phyloP scores from a whole-genome alignment of 2,797 vertebrate genomes.

The Eulemur mongoz region DNA sequence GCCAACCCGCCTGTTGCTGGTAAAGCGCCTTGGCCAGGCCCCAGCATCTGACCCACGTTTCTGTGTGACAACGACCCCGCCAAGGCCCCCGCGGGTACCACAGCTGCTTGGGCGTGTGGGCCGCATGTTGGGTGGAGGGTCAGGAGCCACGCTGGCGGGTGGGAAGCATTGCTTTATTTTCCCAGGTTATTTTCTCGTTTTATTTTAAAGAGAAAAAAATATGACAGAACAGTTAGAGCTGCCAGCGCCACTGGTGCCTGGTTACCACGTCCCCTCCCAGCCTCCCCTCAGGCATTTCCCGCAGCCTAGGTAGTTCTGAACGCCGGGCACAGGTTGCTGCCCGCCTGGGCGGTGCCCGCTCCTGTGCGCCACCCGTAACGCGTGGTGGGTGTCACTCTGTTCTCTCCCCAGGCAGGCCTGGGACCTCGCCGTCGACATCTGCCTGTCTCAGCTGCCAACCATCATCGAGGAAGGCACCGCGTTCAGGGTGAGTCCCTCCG shows the following conservation, averaged over 20 bases:
- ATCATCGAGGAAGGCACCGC: slow-evolving; percentile 98
- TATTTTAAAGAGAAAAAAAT: neutral
- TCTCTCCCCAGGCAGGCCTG: slow-evolving; percentile 93
- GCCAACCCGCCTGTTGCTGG: neutral
- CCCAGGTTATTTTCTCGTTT: neutral
- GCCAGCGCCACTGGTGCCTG: neutral
- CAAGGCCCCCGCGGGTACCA: neutral
- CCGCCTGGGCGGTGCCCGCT: too few relatives aligned
- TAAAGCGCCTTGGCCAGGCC: neutral
- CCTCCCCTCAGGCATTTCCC: neutral
- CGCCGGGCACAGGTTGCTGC: too few relatives aligned
- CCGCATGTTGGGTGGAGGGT: accelerated
- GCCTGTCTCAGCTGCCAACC: slow-evolving; percentile 97
- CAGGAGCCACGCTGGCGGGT: too few relatives aligned
- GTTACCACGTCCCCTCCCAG: neutral
- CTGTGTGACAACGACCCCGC: accelerated
- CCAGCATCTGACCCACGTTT: accelerated
- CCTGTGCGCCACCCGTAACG: accelerated
- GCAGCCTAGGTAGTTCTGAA: neutral
- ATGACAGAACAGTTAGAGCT: too few relatives aligned
- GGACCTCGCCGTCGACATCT: slow-evolving; percentile 99
- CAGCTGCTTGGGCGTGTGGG: too few relatives aligned
- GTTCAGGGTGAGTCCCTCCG: slow-evolving; percentile 91
- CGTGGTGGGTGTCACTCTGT: neutral
- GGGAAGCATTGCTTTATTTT: neutral